These are phyloP conservation scores for Cacoxenus indagator DNA, from an alignment of 2,888 invertebrate genomes.

Conservation along the genomic window DNA sequence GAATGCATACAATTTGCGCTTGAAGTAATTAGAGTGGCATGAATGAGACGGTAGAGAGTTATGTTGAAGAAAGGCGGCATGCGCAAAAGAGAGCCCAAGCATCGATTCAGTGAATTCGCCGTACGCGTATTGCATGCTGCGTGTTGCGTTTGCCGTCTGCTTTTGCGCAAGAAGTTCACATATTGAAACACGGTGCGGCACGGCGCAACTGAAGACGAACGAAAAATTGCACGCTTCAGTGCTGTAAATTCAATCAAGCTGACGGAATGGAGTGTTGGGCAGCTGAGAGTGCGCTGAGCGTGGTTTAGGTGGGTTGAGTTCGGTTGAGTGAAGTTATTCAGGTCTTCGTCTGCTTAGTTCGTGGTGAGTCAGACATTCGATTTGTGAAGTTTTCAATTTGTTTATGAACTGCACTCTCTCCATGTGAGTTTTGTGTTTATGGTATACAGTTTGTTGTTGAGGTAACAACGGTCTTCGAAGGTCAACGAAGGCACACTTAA, in stretches of 20 bases:
- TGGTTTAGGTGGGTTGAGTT: too few relatives aligned
- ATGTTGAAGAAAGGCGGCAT: slow-evolving; percentile 7
- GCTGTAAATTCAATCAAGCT: slow-evolving; percentile 28
- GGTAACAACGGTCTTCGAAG: background rate
- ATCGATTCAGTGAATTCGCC: background rate
- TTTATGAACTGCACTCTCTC: background rate
- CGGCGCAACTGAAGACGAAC: slow-evolving; percentile 43
- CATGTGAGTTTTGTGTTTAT: background rate
- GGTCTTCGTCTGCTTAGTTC: background rate
- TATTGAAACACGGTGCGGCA: too few relatives aligned
- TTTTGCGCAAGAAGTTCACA: slow-evolving; percentile 60
- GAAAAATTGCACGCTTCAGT: slow-evolving; percentile 49
- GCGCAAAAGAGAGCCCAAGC: background rate
- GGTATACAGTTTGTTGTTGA: too few relatives aligned
- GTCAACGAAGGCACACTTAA: background rate
- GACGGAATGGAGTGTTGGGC: background rate
- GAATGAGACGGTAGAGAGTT: background rate
- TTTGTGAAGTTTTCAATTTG: background rate
- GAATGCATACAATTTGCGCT: background rate
- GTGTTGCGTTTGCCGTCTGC: background rate
- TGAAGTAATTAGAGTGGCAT: background rate
- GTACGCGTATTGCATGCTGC: background rate
- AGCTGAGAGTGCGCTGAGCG: too few relatives aligned
- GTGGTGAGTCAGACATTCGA: background rate
- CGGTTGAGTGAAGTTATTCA: background rate